A percentile compares a stretch with the other conserved stretches of the same genome.
phyloP scores from a whole-genome alignment of 2,113 vertebrate genomes.

The Propithecus coquereli region DNA sequence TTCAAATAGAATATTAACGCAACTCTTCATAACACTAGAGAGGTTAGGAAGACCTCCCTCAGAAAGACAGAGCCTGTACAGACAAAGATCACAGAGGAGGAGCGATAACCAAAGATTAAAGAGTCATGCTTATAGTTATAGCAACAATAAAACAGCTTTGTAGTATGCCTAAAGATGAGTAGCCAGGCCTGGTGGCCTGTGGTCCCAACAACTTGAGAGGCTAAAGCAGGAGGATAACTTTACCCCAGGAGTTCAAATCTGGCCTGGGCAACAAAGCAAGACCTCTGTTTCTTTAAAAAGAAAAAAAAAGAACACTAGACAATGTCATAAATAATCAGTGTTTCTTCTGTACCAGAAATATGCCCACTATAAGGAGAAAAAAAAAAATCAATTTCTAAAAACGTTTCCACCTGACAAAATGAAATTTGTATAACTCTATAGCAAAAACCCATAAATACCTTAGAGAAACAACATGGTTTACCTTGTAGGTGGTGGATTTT shows the following conservation, averaged over 20 bases:
- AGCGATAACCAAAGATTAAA: not conserved
- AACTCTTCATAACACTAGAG: not conserved
- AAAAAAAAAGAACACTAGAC: not conserved
- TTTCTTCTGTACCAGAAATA: slow-evolving; percentile 3
- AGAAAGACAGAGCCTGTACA: not conserved
- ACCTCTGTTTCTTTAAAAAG: not conserved
- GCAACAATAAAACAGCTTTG: not conserved
- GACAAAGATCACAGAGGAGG: not conserved
- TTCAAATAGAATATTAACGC: not conserved
- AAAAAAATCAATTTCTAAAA: slow-evolving; percentile 12
- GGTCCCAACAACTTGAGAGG: not conserved
- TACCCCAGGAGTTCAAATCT: not conserved
- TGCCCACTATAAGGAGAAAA: not conserved
- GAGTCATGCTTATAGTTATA: not conserved
- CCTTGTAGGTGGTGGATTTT: slow-evolving; percentile 57
- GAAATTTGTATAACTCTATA: not conserved
- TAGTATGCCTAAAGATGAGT: slow-evolving; percentile 30
- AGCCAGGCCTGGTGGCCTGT: not conserved
- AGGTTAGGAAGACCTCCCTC: not conserved
- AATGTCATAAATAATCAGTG: not conserved
- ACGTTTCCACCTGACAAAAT: not conserved
- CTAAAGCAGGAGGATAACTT: not conserved
- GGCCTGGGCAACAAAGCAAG: not conserved
- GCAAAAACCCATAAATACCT: not conserved
- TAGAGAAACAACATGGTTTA: slow-evolving; percentile 47